Evolutionary conservation across 1,140 invertebrate species (phyloP).

Genomic region (Drosophila bifasciata): DNA sequence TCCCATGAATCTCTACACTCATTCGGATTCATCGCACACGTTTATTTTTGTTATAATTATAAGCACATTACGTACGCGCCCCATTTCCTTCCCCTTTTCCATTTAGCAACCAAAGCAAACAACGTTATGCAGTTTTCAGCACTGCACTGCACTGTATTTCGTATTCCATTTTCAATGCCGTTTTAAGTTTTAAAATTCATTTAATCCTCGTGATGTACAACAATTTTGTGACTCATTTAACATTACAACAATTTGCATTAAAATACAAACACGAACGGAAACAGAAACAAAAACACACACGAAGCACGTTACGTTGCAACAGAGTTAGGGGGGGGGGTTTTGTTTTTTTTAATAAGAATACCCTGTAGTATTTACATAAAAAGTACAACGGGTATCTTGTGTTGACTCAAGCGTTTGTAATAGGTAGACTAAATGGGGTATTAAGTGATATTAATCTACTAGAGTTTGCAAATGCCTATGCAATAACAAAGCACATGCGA

Average conservation of each 20-base stretch:
- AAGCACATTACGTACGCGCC: constrained; percentile 61
- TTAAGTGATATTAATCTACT: too few species aligned
- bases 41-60: constrained; percentile 56
- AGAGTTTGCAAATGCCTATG: too few species aligned
- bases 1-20: constrained; percentile 1
- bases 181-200: constrained; percentile 57
- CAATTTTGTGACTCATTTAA: constrained; percentile 79
- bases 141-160: constrained; percentile 10
- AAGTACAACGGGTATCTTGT: too few species aligned
- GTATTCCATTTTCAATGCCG: constrained; percentile 37
- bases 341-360: background rate
- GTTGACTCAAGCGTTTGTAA: too few species aligned
- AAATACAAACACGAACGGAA: constrained; percentile 48
- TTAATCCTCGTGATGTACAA: constrained; percentile 56
- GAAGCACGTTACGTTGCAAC: constrained; percentile 22
- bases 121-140: constrained; percentile 49
- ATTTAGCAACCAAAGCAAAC: constrained; percentile 39
- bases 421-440: too few species aligned
- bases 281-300: constrained; percentile 21
- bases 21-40: constrained; percentile 32
- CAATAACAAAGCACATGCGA: too few species aligned
- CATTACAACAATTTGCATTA: constrained; percentile 67
- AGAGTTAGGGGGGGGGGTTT: constrained; percentile 10
- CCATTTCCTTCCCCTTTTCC: constrained; percentile 6
- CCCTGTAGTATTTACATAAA: too few species aligned